These are phyloP conservation scores for Alitta virens DNA, from an alignment of 2,888 invertebrate genomes.

Conservation along the genomic window DNA sequence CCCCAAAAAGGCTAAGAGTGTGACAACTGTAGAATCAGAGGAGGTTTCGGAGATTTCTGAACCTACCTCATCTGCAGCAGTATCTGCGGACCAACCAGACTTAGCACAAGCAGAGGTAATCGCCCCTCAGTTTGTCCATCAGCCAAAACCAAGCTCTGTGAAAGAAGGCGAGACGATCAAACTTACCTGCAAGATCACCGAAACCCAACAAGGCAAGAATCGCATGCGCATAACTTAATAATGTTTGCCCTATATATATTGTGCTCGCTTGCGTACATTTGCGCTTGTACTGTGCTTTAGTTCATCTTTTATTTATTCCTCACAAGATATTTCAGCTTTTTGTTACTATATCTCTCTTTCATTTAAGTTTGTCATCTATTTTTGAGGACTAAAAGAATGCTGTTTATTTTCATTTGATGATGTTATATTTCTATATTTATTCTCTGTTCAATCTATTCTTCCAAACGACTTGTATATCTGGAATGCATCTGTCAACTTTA, in stretches of 20 bases:
- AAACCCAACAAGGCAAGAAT: slow-evolving; percentile 1
- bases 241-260: background rate
- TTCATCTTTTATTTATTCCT: too few species aligned
- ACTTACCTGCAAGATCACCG: slow-evolving; percentile 19
- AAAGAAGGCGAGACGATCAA: slow-evolving; percentile 18
- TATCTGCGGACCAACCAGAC: background rate
- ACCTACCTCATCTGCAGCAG: background rate
- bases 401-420: background rate
- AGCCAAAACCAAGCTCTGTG: slow-evolving; percentile 10
- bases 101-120: background rate
- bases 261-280: too few species aligned
- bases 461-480: too few species aligned
- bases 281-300: too few species aligned
- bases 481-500: too few species aligned
- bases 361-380: background rate
- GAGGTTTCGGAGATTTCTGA: background rate
- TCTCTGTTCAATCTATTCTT: too few species aligned
- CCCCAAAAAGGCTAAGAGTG: too few species aligned
- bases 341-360: background rate
- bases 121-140: slow-evolving; percentile 11
- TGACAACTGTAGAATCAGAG: too few species aligned
- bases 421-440: background rate
- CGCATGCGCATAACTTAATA: background rate
- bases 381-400: background rate
- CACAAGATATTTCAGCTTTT: too few species aligned